Conservation (phyloP, 1,140 invertebrate genomes). For the Cecropterus lyciades region DNA sequence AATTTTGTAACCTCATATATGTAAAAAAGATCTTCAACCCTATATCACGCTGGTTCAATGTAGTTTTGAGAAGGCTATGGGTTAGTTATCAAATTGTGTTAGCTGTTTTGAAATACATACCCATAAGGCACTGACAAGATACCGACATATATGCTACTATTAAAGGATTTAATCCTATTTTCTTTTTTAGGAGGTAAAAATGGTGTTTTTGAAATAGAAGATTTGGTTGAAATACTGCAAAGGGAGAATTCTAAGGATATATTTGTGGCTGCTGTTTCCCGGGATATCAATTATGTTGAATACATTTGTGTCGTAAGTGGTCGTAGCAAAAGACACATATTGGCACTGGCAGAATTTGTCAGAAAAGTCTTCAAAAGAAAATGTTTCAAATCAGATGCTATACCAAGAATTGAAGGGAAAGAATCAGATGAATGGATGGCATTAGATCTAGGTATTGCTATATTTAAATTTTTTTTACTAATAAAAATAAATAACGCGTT, state of each 20-base stretch:
- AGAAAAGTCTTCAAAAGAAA: constrained; percentile 92
- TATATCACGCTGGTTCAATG: too few species aligned
- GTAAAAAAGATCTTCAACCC: too few species aligned
- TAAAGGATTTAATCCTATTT: too few species aligned
- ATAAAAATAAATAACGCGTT: too few species aligned
- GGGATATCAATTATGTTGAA: constrained; percentile 91
- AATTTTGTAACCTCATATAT: too few species aligned
- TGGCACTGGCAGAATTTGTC: constrained; percentile 90
- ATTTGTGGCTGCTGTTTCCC: constrained; percentile 91
- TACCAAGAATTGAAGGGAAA: constrained; percentile 92
- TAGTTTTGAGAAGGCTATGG: too few species aligned
- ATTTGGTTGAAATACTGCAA: constrained; percentile 90
- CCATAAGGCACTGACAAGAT: too few species aligned
- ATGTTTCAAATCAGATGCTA: constrained; percentile 85
- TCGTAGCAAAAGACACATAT: constrained; percentile 90
- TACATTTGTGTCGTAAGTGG: constrained; percentile 92
- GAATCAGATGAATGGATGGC: constrained; percentile 93
- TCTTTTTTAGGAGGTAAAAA: constrained; percentile 88
- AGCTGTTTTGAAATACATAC: too few species aligned
- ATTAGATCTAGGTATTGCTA: constrained; percentile 91
- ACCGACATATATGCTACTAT: too few species aligned
- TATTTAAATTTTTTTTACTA: too few species aligned
- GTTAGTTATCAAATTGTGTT: too few species aligned
- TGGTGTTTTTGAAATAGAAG: constrained; percentile 95
- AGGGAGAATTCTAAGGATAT: constrained; percentile 92